A percentile compares a stretch with the other conserved stretches of the same genome.
These are phyloP conservation scores for Artemia sinica DNA, from an alignment of 2,888 invertebrate species.

Conservation along the genomic window DNA sequence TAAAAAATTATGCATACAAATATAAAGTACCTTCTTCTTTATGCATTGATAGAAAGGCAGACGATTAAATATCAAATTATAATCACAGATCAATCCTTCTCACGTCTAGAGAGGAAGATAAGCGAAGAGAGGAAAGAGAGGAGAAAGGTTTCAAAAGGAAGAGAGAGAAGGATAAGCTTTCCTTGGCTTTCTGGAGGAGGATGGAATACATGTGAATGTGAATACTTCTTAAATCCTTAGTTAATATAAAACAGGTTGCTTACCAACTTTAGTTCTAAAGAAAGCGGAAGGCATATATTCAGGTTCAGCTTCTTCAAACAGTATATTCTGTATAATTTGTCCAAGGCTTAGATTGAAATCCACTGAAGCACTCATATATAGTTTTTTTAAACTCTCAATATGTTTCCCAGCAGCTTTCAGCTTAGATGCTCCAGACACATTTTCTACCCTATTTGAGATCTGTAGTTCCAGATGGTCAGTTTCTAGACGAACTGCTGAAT, in stretches of 20 bases:
- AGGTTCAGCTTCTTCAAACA: constrained; percentile 92
- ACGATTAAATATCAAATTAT: too few species aligned
- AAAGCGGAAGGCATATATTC: constrained; percentile 93
- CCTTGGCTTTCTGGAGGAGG: too few species aligned
- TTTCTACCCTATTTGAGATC: constrained; percentile 81
- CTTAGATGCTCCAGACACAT: constrained; percentile 40
- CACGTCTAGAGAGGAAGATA: too few species aligned
- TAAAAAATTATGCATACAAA: too few species aligned
- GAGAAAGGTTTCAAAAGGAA: too few species aligned
- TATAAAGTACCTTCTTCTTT: too few species aligned
- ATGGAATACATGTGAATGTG: too few species aligned
- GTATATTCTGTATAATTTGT: constrained; percentile 72
- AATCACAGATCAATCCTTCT: too few species aligned
- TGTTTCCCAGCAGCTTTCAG: constrained; percentile 32
- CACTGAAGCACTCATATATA: constrained; percentile 67
- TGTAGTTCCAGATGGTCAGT: constrained; percentile 85
- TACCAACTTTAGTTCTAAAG: constrained; percentile 82
- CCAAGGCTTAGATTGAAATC: constrained; percentile 89
- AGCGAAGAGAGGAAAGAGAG: too few species aligned
- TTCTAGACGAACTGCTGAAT: constrained; percentile 85
- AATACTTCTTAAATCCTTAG: too few species aligned
- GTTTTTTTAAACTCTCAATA: constrained; percentile 32
- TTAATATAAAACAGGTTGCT: constrained; percentile 26
- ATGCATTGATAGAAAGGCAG: too few species aligned
- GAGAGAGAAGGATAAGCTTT: too few species aligned